Evolutionary conservation across 2,113 vertebrate species (phyloP), one percentile per base, ranked within the genome.

Genomic region (Barnardius zonarius): DNA sequence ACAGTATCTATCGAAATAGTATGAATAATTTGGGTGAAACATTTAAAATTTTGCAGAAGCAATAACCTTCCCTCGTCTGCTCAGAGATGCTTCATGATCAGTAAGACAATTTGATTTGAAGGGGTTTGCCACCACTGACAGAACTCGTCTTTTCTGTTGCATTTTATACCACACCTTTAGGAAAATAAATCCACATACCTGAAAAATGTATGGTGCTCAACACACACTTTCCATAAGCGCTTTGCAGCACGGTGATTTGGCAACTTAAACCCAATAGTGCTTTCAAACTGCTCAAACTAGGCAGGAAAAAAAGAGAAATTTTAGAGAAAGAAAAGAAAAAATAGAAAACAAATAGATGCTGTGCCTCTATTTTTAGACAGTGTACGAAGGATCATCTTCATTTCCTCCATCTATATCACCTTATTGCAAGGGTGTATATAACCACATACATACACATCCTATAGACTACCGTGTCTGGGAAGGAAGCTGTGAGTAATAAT

Each of bases 151-250:
- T 79, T 80, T 64, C 46, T 86, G 63, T 33, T 54, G 33, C 0
- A 0, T 62, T 95, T 91, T 41, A 48, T 66, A 76, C 11, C 17
- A 84, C 23, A 88, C 17, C 31, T 86, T 76, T 59, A 93, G 72
- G 51, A 93, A 95, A 69, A 86, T 70, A 74, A 79, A 75, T 54
- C 51, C 66, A 85, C 97, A 68, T 93, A 99, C 99, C 99, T 99
- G 98, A 99, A 99, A 98, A 99, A 99, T 7, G 99, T 99, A 66
- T 99, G 99, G 84, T 99, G 99, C 54, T 99, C 99, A 66, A 99
- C 99, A 67, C 99, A 99, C 30, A 99, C 99, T 97, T 99, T 99
- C 99, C 99, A 99, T 33, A 99, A 98, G 93, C 99, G 98, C 96
- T 99, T 99, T 88, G 99, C 99, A 76, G 99, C 99, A 72, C 99